A percentile compares a stretch with the other conserved stretches of the same genome.
phyloP scores from a whole-genome alignment of 2,113 vertebrate species.

The Tautogolabrus adspersus region DNA sequence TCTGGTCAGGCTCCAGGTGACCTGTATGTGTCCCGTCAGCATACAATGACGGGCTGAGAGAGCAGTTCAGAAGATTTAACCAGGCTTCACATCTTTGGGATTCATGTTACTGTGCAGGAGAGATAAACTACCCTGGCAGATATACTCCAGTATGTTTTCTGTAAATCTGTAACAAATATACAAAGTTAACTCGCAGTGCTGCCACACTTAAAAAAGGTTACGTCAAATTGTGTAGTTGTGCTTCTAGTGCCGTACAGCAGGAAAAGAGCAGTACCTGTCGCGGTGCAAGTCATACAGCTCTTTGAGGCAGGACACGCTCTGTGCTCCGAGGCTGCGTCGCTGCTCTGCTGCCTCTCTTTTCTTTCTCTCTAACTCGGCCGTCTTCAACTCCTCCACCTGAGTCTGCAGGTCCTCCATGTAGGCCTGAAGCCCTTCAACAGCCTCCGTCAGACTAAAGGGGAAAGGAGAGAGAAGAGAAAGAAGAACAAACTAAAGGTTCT shows the following conservation, averaged over 20 bases:
- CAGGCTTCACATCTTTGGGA: background rate
- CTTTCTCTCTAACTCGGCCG: constrained; percentile 70
- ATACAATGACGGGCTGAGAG: constrained; percentile 22
- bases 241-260: too few species aligned
- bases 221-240: background rate
- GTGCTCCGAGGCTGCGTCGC: constrained; percentile 80
- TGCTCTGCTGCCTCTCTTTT: constrained; percentile 80
- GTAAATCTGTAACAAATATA: too few species aligned
- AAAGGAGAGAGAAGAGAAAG: too few species aligned
- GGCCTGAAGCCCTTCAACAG: constrained; percentile 88
- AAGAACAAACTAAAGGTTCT: background rate
- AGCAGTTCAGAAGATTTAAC: too few species aligned
- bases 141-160: too few species aligned
- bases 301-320: constrained; percentile 90
- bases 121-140: too few species aligned
- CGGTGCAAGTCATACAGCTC: constrained; percentile 91
- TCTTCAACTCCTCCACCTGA: constrained; percentile 90
- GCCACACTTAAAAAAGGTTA: background rate
- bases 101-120: background rate
- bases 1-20: constrained; percentile 49
- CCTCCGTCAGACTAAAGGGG: constrained; percentile 89
- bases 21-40: constrained; percentile 56
- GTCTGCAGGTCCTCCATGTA: constrained; percentile 91
- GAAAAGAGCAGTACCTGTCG: constrained; percentile 80
- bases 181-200: background rate